A percentile compares a stretch with the other conserved stretches of the same genome.
Evolutionary conservation across 1,140 invertebrate species (phyloP).

Genomic region (Pseudomyrmex cubaensis): DNA sequence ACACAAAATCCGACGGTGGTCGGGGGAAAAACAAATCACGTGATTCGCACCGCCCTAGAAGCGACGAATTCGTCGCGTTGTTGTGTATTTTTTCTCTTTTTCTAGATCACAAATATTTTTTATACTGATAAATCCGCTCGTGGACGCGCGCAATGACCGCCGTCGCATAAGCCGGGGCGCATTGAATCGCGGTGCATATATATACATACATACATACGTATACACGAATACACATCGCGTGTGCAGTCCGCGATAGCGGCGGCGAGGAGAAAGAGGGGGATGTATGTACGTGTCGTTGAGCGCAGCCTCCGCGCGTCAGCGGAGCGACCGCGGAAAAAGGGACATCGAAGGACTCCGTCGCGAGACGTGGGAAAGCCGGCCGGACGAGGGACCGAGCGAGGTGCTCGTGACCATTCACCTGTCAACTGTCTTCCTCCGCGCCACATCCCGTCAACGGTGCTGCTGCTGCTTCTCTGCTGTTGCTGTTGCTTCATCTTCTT

Average conservation of each 20-base stretch:
- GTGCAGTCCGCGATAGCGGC: constrained; percentile 28
- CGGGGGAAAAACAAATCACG: constrained; percentile 15
- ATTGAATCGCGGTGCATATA: constrained; percentile 29
- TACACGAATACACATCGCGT: too few species aligned
- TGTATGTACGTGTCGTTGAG: too few species aligned
- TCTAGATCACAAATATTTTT: constrained; percentile 43
- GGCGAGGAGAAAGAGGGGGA: too few species aligned
- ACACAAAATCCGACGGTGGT: neutral
- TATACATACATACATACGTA: neutral
- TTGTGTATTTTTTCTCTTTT: neutral
- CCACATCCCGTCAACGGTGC: constrained; percentile 41
- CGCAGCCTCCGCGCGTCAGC: too few species aligned
- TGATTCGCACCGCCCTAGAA: neutral
- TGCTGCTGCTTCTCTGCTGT: constrained; percentile 52
- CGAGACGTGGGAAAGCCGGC: constrained; percentile 75
- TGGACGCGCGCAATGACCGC: constrained; percentile 26
- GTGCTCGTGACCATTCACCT: constrained; percentile 82
- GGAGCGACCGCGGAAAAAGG: constrained; percentile 39
- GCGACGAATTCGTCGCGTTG: constrained; percentile 3
- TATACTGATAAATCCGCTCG: constrained; percentile 15
- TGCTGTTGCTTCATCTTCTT: constrained; percentile 71
- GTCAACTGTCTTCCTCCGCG: constrained; percentile 79
- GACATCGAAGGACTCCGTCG: constrained; percentile 44
- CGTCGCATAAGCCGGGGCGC: constrained; percentile 22
- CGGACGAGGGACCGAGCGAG: constrained; percentile 61